phyloP scores from a whole-genome alignment of 2,797 vertebrate species.

The Uromys caudimaculatus region DNA sequence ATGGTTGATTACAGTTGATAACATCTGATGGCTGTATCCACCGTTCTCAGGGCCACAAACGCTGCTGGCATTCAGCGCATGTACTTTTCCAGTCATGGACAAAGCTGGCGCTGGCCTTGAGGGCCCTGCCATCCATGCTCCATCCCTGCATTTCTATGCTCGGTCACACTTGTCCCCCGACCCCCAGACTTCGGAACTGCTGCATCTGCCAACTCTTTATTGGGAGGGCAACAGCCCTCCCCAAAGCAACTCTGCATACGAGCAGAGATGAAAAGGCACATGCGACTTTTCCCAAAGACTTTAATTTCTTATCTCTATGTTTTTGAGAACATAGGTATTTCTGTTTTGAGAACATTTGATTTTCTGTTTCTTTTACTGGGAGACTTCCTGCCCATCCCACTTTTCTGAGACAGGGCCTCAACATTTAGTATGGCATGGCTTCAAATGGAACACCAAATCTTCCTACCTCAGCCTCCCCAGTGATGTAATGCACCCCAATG shows the following conservation, averaged over 20 bases:
- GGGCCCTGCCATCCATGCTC: background rate
- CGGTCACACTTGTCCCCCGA: background rate
- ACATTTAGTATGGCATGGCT: background rate
- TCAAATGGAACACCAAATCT: background rate
- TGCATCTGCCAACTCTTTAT: background rate
- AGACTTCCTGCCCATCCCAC: background rate
- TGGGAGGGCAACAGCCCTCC: background rate
- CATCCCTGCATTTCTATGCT: too few relatives aligned
- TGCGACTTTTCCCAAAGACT: background rate
- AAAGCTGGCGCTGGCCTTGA: too few relatives aligned
- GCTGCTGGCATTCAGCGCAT: background rate
- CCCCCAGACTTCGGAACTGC: background rate
- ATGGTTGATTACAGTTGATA: background rate
- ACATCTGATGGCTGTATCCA: background rate
- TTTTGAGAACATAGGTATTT: conserved; percentile 11
- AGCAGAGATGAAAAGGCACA: background rate
- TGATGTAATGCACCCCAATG: background rate
- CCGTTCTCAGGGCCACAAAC: background rate
- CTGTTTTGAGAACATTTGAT: background rate
- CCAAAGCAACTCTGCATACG: too few relatives aligned
- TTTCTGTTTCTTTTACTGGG: background rate
- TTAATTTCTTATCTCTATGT: conserved; percentile 12
- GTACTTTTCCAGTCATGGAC: background rate
- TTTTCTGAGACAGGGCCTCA: background rate
- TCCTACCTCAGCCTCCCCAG: background rate